These are phyloP conservation scores for Tetragnatha montana DNA, from an alignment of 2,888 invertebrate species.

Conservation along the genomic window DNA sequence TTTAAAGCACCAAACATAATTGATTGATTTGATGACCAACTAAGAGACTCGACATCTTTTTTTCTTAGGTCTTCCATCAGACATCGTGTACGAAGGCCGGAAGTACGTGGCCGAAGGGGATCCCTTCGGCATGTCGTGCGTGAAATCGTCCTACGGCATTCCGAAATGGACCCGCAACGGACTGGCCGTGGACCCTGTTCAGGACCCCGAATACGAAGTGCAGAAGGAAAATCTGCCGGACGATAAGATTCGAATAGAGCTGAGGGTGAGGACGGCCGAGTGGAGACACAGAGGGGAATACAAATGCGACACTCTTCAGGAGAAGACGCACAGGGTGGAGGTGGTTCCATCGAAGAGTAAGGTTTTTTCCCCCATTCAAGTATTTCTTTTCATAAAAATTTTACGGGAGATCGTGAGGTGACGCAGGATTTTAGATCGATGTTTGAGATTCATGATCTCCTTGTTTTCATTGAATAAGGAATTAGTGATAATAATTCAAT, in stretches of 20 bases:
- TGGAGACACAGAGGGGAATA: slow-evolving; percentile 69
- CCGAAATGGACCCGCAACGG: slow-evolving; percentile 72
- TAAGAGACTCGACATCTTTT: neutral
- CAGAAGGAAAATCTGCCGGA: slow-evolving; percentile 12
- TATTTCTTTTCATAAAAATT: too few relatives aligned
- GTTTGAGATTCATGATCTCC: too few relatives aligned
- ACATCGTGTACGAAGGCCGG: slow-evolving; percentile 68
- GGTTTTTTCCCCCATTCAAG: neutral
- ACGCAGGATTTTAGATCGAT: too few relatives aligned
- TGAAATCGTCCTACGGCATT: slow-evolving; percentile 65
- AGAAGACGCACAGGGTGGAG: slow-evolving; percentile 39
- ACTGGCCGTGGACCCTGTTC: slow-evolving; percentile 4
- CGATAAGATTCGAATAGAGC: slow-evolving; percentile 30
- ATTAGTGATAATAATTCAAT: too few relatives aligned
- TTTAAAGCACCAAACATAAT: too few relatives aligned
- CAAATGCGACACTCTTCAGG: slow-evolving; percentile 63
- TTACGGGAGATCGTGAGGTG: too few relatives aligned
- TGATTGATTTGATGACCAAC: too few relatives aligned
- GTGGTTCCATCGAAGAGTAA: slow-evolving; percentile 52
- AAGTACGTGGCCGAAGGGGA: slow-evolving; percentile 68
- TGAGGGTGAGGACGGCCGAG: slow-evolving; percentile 35
- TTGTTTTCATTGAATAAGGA: too few relatives aligned
- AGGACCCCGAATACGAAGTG: slow-evolving; percentile 11
- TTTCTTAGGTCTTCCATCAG: neutral
- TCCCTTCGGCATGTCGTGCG: slow-evolving; percentile 66